Evolutionary conservation across 2,888 invertebrate species (phyloP).

Genomic region (Metopia argyrocephala): DNA sequence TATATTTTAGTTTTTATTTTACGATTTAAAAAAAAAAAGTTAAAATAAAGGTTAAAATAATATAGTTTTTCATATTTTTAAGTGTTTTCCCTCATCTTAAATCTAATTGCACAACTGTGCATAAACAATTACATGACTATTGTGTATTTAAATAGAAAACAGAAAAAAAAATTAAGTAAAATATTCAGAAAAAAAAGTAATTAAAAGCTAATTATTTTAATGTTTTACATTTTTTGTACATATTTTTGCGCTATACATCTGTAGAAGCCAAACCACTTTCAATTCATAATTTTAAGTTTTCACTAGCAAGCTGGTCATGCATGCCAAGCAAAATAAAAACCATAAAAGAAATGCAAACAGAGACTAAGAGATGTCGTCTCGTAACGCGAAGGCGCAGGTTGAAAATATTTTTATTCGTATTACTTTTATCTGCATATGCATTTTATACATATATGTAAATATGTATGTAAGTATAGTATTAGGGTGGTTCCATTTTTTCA

Average conservation of each 20-base stretch:
- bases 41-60: background rate
- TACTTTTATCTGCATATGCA: too few relatives aligned
- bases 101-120: slow-evolving; percentile 58
- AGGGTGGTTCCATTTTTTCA: too few relatives aligned
- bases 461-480: too few relatives aligned
- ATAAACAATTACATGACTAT: slow-evolving; percentile 58
- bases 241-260: background rate
- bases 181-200: slow-evolving; percentile 13
- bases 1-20: background rate
- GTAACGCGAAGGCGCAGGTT: slow-evolving; percentile 14
- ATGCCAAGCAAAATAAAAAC: slow-evolving; percentile 22
- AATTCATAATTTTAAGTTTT: slow-evolving; percentile 26
- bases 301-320: background rate
- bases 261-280: slow-evolving; percentile 27
- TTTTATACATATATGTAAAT: too few relatives aligned
- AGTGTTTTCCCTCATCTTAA: slow-evolving; percentile 54
- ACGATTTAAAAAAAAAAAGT: too few relatives aligned
- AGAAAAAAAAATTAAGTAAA: background rate
- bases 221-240: slow-evolving; percentile 32
- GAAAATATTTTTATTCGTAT: slow-evolving; percentile 37
- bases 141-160: slow-evolving; percentile 19
- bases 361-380: background rate
- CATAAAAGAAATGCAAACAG: slow-evolving; percentile 5
- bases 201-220: slow-evolving; percentile 62
- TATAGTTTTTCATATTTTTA: slow-evolving; percentile 33